Percentiles rank a stretch among this genome's conserved stretches.
Evolutionary conservation across 1,140 invertebrate species (phyloP).

Genomic region (Capitella teleta): DNA sequence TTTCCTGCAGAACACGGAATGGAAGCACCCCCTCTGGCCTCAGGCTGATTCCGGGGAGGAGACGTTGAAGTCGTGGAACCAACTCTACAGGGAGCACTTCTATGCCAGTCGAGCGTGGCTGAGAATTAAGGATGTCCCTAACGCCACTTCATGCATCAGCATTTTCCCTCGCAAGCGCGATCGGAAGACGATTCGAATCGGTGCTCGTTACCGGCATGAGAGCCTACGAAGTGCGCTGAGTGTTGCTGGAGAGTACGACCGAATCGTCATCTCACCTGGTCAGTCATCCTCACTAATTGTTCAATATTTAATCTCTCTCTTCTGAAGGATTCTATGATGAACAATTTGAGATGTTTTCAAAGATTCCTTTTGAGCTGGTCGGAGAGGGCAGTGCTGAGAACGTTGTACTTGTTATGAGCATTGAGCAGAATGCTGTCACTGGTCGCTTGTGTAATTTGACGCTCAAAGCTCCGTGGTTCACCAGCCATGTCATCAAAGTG

Average conservation of each 20-base stretch:
- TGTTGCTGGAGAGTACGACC: conserved; percentile 27
- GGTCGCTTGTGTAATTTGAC: conserved; percentile 29
- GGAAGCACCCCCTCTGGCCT: background rate
- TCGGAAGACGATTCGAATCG: conserved; percentile 23
- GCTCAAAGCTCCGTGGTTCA: conserved; percentile 32
- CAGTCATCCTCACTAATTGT: background rate
- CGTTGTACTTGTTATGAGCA: conserved; percentile 28
- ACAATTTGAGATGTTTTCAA: conserved; percentile 31
- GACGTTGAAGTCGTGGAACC: background rate
- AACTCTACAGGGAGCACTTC: background rate
- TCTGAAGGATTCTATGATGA: conserved; percentile 28
- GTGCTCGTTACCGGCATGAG: conserved; percentile 21
- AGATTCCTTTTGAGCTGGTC: conserved; percentile 31
- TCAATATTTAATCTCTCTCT: background rate
- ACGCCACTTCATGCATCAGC: background rate
- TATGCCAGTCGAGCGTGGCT: background rate
- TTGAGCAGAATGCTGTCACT: conserved; percentile 25
- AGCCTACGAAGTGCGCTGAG: conserved; percentile 24
- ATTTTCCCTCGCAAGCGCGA: background rate
- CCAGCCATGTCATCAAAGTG: conserved; percentile 31
- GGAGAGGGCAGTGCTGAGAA: conserved; percentile 28
- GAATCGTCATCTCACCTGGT: conserved; percentile 26
- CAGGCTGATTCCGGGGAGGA: background rate
- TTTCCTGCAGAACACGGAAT: background rate
- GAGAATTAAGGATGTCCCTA: background rate